Evolutionary conservation across 2,113 vertebrate genomes (phyloP), one percentile per base, ranked within the genome.

Genomic region (Papio anubis): DNA sequence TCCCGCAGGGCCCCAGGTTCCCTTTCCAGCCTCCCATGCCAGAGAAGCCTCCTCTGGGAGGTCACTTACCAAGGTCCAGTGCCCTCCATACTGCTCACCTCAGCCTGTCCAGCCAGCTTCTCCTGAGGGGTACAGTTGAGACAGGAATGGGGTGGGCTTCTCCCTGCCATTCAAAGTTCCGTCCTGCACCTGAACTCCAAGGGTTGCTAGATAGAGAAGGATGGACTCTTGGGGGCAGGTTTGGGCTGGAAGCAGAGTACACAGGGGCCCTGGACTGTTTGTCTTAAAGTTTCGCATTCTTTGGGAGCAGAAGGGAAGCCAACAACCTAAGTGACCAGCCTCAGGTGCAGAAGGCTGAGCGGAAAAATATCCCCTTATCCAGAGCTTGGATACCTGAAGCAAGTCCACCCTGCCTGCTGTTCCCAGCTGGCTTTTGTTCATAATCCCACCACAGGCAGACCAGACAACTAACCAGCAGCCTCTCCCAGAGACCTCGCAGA

Each of bases 331-430:
- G 72, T 68, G 2, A 30, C 64, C 38, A 83, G 84, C 84, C 68
- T 79, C 59, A 48, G 66, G 38, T 17, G 59, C 30, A 88, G 57
- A 92, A 17, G 96, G 91, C 96, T 59, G 66, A 30, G 87, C 97
- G 96, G 96, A 92, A 98, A 98, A 97, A 76, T 75, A 48, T 7
- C 91, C 32, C 90, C 94, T 95, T 73, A 40, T 83, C 81, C 91
- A 78, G 97, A 95, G 93, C 40, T 96, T 94, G 91, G 86, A 97
- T 95, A 96, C 98, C 97, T 84, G 93, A 97, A 97, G 59, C 70
- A 45, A 98, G 96, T 45, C 80, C 89, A 55, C 75, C 70, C 59
- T 57, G 43, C 17, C 98, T 87, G 90, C 95, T 27, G 16, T 90
- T 94, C 66, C 95, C 90, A 91, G 90, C 90, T 25, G 84, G 66